These are phyloP conservation scores for Lipophrys pholis DNA, from an alignment of 2,113 vertebrate species.

Conservation along the genomic window DNA sequence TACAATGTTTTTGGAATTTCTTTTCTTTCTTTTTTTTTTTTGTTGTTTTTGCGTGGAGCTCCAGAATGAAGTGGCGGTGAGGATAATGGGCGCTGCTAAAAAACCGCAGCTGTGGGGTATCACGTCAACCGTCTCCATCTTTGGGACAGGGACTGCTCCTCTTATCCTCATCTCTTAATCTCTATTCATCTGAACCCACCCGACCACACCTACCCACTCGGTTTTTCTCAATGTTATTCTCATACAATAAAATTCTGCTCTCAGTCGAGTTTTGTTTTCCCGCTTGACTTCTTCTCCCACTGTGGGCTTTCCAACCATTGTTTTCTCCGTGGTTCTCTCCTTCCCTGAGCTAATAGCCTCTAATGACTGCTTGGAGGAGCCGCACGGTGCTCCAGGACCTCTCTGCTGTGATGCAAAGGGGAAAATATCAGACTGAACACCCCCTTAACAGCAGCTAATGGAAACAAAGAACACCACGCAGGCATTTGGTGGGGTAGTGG, in stretches of 20 bases:
- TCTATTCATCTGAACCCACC: background rate
- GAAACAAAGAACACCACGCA: slow-evolving; percentile 57
- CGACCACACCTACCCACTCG: slow-evolving; percentile 1
- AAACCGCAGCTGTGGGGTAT: slow-evolving; percentile 68
- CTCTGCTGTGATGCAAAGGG: slow-evolving; percentile 51
- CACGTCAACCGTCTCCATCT: slow-evolving; percentile 53
- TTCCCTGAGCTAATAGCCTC: slow-evolving; percentile 53
- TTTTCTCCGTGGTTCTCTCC: slow-evolving; percentile 31
- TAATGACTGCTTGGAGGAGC: slow-evolving; percentile 69
- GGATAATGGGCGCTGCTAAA: slow-evolving; percentile 72
- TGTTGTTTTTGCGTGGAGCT: slow-evolving; percentile 49
- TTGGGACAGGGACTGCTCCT: slow-evolving; percentile 39
- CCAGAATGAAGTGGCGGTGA: slow-evolving; percentile 40
- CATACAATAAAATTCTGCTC: slow-evolving; percentile 8
- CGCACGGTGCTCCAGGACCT: slow-evolving; percentile 46
- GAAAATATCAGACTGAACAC: slow-evolving; percentile 64
- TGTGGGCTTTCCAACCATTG: slow-evolving; percentile 33
- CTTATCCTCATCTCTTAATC: slow-evolving; percentile 28
- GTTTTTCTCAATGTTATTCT: background rate
- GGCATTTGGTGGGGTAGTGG: slow-evolving; percentile 30
- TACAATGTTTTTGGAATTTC: slow-evolving; percentile 59
- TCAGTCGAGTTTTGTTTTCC: slow-evolving; percentile 6
- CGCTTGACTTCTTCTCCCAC: slow-evolving; percentile 14
- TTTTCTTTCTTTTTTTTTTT: too few relatives aligned
- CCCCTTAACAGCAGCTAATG: slow-evolving; percentile 61